Conservation (phyloP, 2,888 invertebrate genomes). For the Portevinia maculata region DNA sequence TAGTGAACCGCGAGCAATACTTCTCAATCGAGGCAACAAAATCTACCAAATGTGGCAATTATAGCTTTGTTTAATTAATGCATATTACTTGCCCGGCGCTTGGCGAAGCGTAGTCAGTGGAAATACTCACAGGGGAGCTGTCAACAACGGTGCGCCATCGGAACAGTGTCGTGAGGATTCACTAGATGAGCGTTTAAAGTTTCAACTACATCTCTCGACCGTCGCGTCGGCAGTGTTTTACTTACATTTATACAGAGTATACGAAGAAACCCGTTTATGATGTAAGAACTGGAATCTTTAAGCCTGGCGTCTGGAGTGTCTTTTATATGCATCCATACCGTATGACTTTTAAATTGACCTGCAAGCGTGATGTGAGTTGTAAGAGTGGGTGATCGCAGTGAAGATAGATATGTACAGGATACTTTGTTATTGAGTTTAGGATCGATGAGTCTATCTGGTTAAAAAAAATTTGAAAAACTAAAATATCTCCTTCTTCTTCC, state of each 20-base stretch:
- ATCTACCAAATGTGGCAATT: constrained; percentile 47
- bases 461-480: too few relatives aligned
- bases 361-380: too few relatives aligned
- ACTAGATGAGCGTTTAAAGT: constrained; percentile 20
- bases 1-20: constrained; percentile 26
- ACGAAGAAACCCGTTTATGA: constrained; percentile 5
- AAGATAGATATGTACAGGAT: too few relatives aligned
- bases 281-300: constrained; percentile 7
- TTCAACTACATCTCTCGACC: constrained; percentile 13
- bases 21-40: constrained; percentile 43
- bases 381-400: too few relatives aligned
- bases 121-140: background rate
- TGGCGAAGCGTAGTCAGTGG: background rate
- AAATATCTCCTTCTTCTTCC: too few relatives aligned
- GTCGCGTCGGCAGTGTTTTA: background rate
- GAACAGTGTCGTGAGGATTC: constrained; percentile 45
- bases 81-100: constrained; percentile 15
- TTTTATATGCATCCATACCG: too few relatives aligned
- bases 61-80: constrained; percentile 65
- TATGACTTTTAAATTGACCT: too few relatives aligned
- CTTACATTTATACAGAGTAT: constrained; percentile 4
- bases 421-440: too few relatives aligned
- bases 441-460: too few relatives aligned
- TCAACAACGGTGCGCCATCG: constrained; percentile 37
- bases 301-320: constrained; percentile 37